Conservation (phyloP, 2,888 invertebrate genomes). For the Epistrophe grossulariae region DNA sequence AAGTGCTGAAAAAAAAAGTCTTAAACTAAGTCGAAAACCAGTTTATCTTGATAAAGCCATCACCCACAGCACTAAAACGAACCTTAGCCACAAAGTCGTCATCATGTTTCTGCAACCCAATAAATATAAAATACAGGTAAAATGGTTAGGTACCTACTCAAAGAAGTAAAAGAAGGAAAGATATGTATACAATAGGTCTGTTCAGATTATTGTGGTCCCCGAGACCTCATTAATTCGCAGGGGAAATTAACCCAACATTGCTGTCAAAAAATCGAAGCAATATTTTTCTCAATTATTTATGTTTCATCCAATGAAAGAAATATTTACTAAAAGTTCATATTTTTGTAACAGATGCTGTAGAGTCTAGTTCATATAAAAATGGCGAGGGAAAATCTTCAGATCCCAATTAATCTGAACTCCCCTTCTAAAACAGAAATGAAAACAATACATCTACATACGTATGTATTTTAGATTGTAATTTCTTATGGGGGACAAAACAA, state of each 20-base stretch:
- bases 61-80: slow-evolving; percentile 63
- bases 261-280: background rate
- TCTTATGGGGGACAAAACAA: background rate
- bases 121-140: slow-evolving; percentile 62
- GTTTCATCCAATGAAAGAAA: background rate
- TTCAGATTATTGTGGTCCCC: background rate
- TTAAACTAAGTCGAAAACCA: slow-evolving; percentile 62
- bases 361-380: background rate
- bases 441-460: background rate
- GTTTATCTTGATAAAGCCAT: slow-evolving; percentile 73
- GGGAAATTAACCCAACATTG: background rate
- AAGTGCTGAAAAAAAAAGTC: slow-evolving; percentile 34
- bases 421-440: background rate
- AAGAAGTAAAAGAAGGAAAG: slow-evolving; percentile 13
- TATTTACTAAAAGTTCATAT: background rate
- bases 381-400: background rate
- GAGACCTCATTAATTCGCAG: background rate
- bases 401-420: background rate
- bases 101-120: slow-evolving; percentile 51
- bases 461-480: background rate
- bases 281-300: background rate
- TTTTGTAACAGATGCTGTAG: background rate
- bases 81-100: slow-evolving; percentile 29
- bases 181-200: slow-evolving; percentile 1
- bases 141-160: slow-evolving; percentile 58